Base-by-base conservation (phyloP, 1,140 invertebrate genomes). In the Microplitis mediator region DNA sequence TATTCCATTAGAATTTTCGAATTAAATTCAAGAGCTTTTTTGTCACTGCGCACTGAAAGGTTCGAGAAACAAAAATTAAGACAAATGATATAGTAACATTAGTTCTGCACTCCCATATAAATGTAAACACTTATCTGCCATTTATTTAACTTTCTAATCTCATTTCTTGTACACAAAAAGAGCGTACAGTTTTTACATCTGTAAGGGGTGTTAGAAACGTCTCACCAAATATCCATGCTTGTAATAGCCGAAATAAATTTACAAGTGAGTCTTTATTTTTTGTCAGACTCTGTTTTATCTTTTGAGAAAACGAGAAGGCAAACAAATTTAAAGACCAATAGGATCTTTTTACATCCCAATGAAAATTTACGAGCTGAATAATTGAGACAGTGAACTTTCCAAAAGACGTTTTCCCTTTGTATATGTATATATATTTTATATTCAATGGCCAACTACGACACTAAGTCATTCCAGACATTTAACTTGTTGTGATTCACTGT, bases 291-390 rank as follows among this genome's bases (percentile, higher is more conserved):
- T 34, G 52, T 23, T 23, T 23, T 23, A 23, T 23, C 23, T 31
- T n/a, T 34, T 8, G 32, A 72, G 65, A 65, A 32, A 52, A 54
- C 32, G 69, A 65, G 63, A 72, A 70, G 54, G 31, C 36, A 9
- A 50, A 67, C 70, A 72, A 75, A 73, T 75, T 73, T 73, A 70
- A 35, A 52, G 35, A 63, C 54, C 74, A 75, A 70, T 71, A 75
- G 66, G 8, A 71, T 39, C 36, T 32, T 71, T 67, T 69, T 70
- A 23, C 23, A 63, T 75, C 65, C 58, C 56, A 73, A 73, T 73
- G 62, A 58, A 71, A 73, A 72, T 75, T 72, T 68, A 75, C 67
- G 68, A 73, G 62, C 50, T 36, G 65, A 69, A 75, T 75, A 73
- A 73, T 73, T 73, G 71, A 56, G 52, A 63, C 69, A 35, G 54